Conservation (phyloP, 2,113 vertebrate genomes). For the Leuciscus idus region DNA sequence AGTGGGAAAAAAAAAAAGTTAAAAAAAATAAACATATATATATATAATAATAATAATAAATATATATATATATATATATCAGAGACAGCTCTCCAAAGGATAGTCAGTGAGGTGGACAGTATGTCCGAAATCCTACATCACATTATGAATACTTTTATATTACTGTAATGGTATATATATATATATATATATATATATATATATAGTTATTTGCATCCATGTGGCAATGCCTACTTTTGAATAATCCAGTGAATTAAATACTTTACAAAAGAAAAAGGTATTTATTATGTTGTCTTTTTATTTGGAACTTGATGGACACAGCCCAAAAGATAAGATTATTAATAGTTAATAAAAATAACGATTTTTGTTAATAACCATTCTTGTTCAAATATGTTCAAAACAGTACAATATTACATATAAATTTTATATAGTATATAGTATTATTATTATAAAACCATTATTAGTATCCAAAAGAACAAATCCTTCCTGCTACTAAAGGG, state of each 20-base stretch:
- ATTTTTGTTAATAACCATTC: neutral
- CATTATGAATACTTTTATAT: neutral
- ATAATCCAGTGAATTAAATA: neutral
- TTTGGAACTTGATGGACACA: neutral
- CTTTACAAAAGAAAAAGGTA: neutral
- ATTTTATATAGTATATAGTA: neutral
- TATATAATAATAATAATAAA: too few relatives aligned
- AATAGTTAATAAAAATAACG: neutral
- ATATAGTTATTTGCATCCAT: neutral
- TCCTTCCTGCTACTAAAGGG: neutral
- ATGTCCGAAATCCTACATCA: too few relatives aligned
- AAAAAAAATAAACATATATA: too few relatives aligned
- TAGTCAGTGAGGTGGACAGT: too few relatives aligned
- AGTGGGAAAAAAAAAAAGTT: too few relatives aligned
- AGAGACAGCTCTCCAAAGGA: too few relatives aligned
- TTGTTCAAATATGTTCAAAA: neutral
- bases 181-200: too few relatives aligned
- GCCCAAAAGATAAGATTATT: neutral
- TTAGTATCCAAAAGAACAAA: neutral
- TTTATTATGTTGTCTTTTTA: neutral
- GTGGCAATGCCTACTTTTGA: neutral
- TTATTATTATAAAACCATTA: neutral
- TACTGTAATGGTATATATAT: neutral
- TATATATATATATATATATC: too few relatives aligned
- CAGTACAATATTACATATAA: neutral